Evolutionary conservation across 2,888 invertebrate genomes (phyloP), one percentile per base, ranked within the genome.

Genomic region (Parapristionchus giblindavisi): DNA sequence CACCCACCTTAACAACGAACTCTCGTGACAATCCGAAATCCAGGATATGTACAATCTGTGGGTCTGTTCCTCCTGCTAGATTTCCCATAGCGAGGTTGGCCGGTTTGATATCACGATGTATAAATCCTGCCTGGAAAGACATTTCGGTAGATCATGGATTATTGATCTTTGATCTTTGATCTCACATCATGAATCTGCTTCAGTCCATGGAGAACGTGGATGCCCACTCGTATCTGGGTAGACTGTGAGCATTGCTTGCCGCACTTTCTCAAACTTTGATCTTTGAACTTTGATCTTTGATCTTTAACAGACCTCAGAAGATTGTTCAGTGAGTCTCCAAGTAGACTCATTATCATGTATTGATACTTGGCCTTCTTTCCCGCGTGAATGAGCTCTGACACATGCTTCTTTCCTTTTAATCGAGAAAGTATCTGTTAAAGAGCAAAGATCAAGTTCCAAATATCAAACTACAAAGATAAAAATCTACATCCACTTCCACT

Each of bases 311-410:
- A 72, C 72, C 34, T 72, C 32, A 72, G 38, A n/a, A 84, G 48
- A 5, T 76, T 76, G 24, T 58, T 65, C 56, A 85, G 76, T 58
- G 78, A 79, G 11, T 82, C 81, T 17, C 85, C 85, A 32, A 80
- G 78, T 24, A 85, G 79, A 8, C 83, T 83, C 84, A 85, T 85
- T 5, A 85, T 80, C 75, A 85, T 80, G 76, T 85, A 85, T 63
- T 75, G 78, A 76, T 78, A 85, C 27, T 71, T 77, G 4, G 68
- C 79, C 29, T 79, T 78, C 65, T 83, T 80, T 0, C 84, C 85
- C 6, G 83, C 77, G n/a, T 77, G 74, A 11, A 85, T 29, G 56
- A 85, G 75, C 61, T 84, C 81, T 29, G 80, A 77, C 32, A 83
- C 81, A 65, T 82, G 79, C 51, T 60, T 48, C 40, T 77, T 76